These are phyloP conservation scores for Megaustenia siamemsis DNA, from an alignment of 2,888 invertebrate species.

Conservation along the genomic window DNA sequence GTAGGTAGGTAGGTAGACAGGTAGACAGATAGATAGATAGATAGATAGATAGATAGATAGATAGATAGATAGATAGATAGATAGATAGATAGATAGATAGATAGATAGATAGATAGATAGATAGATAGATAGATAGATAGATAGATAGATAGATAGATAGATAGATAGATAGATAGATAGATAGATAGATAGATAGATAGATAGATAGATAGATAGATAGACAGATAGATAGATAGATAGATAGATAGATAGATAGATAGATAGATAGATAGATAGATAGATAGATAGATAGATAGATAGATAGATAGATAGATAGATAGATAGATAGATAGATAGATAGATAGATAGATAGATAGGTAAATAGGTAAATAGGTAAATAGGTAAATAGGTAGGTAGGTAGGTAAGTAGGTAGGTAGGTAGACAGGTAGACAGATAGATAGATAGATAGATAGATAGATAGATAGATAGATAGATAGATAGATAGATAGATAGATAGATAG, in stretches of 20 bases:
- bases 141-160: neutral
- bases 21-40: neutral
- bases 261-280: neutral
- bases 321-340: no score
- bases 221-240: neutral
- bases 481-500: no score
- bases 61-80: neutral
- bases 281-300: neutral
- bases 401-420: no score
- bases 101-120: neutral
- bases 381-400: no score
- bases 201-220: neutral
- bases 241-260: neutral
- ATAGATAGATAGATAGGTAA: no score
- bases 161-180: neutral
- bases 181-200: neutral
- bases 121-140: neutral
- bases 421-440: no score
- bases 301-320: neutral
- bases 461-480: no score
- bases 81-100: neutral
- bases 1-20: neutral
- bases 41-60: neutral
- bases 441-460: no score
- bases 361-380: no score